Conservation (phyloP, 2,113 vertebrate genomes). For the Gobio gobio region DNA sequence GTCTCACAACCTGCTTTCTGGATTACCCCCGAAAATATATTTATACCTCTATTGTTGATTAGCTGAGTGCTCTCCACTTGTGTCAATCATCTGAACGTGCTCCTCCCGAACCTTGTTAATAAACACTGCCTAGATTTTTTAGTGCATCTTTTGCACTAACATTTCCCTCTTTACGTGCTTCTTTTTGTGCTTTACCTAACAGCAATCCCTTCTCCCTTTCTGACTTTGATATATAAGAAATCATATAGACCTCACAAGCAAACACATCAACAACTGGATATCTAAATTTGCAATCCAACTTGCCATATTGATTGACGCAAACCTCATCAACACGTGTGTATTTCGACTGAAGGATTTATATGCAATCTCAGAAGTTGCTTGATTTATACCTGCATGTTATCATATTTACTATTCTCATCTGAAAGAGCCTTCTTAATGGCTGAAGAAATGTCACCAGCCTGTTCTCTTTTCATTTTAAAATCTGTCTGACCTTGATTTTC, state of each 20-base stretch:
- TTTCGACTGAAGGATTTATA: neutral
- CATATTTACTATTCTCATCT: neutral
- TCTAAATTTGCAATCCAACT: conserved; percentile 12
- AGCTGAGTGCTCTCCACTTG: no score
- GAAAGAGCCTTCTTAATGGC: neutral
- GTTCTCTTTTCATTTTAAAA: neutral
- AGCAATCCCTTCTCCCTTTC: neutral
- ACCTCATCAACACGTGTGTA: conserved; percentile 7
- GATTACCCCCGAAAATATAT: no score
- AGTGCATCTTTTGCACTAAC: neutral
- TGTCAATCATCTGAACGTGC: no score
- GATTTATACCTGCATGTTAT: neutral
- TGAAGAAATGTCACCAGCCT: neutral
- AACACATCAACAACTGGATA: neutral
- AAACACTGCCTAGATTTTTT: neutral
- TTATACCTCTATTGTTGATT: no score
- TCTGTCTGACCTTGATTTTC: neutral
- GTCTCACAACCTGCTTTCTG: no score
- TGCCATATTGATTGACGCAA: conserved; percentile 3
- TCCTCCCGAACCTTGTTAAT: no score
- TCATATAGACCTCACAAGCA: neutral
- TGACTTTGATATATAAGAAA: conserved; percentile 15
- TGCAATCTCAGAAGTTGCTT: neutral
- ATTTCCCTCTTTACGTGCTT: neutral
- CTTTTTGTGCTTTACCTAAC: neutral